Evolutionary conservation across 1,140 invertebrate species (phyloP), one percentile per base, ranked within the genome.

Genomic region (Melipona quadrifasciata): DNA sequence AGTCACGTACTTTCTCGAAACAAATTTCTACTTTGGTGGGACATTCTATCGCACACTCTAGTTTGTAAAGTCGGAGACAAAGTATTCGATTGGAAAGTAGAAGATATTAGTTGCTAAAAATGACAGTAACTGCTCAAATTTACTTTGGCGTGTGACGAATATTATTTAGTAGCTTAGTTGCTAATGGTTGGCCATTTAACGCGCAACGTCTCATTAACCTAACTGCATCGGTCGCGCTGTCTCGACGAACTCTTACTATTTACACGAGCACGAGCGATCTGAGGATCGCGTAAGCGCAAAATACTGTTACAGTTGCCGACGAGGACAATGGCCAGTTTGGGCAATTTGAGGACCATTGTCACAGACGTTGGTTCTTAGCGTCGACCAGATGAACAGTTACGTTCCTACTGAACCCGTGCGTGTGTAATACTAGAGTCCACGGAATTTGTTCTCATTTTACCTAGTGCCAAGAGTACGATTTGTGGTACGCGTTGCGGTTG

Each of bases 301-400:
- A 34, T 80, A 71, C 31, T 79, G 53, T 85, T 81, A 78, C 6
- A 11, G 19, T 68, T 31, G 61, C 27, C 76, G 65, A 5, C 21
- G 27, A 39, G 17, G 39, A 71, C 86, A 82, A 88, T 78, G 78
- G 47, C n/a, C 16, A 8, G 39, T 78, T 51, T 53, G 16, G 17
- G 27, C 68, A 77, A 87, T 84, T 47, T 87, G 80, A 55, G 12
- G 17, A 27, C 67, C 10, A 79, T 84, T 85, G 85, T 73, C 67
- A 12, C 12, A 12, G 51, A 17, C 8, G n/a, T 71, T 76, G 53
- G 58, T 31, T 68, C 80, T 78, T 51, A 39, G 27, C 1, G 74
- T 47, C 34, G 74, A 51, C 51, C 31, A 70, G 57, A 82, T 51
- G 73, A 84, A 84, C 89, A 75, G 80, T 86, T 89, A 86, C 84